These are phyloP conservation scores for Nematolebias whitei DNA, from an alignment of 2,113 vertebrate species.

Conservation along the genomic window DNA sequence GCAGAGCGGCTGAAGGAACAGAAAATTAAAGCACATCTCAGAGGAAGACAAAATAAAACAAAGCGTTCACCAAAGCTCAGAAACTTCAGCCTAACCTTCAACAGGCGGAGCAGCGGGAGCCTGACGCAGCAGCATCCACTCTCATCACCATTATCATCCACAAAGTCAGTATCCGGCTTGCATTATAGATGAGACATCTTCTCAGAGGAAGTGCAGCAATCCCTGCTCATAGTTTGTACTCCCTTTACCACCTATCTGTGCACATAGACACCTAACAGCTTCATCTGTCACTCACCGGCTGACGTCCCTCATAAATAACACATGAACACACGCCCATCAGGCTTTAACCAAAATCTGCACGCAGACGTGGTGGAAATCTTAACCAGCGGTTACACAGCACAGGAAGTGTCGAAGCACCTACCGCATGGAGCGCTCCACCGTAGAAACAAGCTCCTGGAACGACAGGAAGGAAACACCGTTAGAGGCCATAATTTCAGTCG, in stretches of 20 bases:
- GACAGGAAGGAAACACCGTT: constrained; percentile 15
- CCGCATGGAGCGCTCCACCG: constrained; percentile 83
- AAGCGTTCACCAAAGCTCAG: constrained; percentile 5
- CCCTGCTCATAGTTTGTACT: constrained; percentile 6
- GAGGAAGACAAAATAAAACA: too few relatives aligned
- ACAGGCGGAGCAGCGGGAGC: constrained; percentile 14
- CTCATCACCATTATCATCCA: constrained; percentile 46
- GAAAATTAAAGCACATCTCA: too few relatives aligned
- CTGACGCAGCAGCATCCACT: too few relatives aligned
- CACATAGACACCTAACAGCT: constrained; percentile 9
- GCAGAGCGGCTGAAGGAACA: constrained; percentile 13
- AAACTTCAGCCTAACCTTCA: constrained; percentile 26
- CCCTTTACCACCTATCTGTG: constrained; percentile 13
- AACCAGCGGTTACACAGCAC: background rate
- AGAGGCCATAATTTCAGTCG: background rate
- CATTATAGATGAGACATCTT: constrained; percentile 60
- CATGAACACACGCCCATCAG: constrained; percentile 35
- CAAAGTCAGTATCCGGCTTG: constrained; percentile 35
- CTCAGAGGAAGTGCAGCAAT: constrained; percentile 19
- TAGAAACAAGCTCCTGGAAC: constrained; percentile 87
- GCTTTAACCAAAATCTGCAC: constrained; percentile 7
- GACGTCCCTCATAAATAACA: constrained; percentile 40
- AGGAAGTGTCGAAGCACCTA: constrained; percentile 77
- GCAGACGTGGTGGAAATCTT: background rate
- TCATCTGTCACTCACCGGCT: constrained; percentile 4